Conservation (phyloP, 2,113 vertebrate genomes). For the Prietella phreatophila region DNA sequence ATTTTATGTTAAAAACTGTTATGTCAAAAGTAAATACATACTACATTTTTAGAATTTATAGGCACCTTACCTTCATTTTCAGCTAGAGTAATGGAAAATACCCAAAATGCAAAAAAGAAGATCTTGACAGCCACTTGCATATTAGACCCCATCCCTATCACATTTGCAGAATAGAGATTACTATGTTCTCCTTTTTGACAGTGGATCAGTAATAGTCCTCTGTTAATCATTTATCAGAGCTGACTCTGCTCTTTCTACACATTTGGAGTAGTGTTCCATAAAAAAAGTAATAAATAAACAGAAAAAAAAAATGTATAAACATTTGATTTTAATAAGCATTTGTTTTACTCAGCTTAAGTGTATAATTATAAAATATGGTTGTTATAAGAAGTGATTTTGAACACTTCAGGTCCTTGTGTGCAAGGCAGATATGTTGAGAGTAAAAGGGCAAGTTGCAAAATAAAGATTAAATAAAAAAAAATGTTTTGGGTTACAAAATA, state of each 20-base stretch:
- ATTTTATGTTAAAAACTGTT: not conserved
- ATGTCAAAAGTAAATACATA: not conserved
- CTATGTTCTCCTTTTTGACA: not conserved
- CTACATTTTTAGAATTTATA: not conserved
- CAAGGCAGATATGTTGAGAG: not conserved
- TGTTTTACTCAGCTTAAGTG: not conserved
- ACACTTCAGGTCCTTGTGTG: not conserved
- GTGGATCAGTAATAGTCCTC: constrained; percentile 10
- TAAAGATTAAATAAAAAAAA: not conserved
- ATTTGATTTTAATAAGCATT: not conserved
- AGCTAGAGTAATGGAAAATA: not conserved
- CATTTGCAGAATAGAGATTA: not conserved
- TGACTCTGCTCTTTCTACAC: constrained; percentile 7
- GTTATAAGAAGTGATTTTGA: not conserved
- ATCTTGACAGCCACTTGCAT: constrained; percentile 22
- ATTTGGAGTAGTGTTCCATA: not conserved
- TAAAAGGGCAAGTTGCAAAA: not conserved
- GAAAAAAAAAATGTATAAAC: not conserved
- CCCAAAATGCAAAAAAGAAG: constrained; percentile 28
- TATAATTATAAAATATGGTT: not conserved
- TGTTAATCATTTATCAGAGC: constrained; percentile 39
- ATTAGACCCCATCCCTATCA: constrained; percentile 5
- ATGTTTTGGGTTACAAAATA: not conserved
- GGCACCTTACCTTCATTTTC: constrained; percentile 34
- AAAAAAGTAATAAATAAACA: not conserved